These are phyloP conservation scores for Leptodirus hochenwartii DNA, from an alignment of 2,888 invertebrate genomes.

Conservation along the genomic window DNA sequence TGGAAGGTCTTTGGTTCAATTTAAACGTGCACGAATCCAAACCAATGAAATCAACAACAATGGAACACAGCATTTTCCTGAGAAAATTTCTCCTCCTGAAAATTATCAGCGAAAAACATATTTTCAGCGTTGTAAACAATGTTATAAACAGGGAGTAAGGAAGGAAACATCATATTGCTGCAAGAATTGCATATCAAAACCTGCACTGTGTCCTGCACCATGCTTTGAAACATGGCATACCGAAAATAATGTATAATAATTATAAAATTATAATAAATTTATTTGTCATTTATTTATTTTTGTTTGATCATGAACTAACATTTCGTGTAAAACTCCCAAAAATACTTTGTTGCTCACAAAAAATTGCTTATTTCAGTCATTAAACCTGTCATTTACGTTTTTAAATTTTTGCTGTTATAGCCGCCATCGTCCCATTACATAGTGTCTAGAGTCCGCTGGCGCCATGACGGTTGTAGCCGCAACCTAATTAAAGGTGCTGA, in stretches of 20 bases:
- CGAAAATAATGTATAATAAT: constrained; percentile 13
- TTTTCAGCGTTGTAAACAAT: constrained; percentile 13
- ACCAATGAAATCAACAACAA: constrained; percentile 12
- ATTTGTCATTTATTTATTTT: constrained; percentile 11
- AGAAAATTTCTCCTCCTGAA: constrained; percentile 13
- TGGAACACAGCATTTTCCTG: constrained; percentile 12
- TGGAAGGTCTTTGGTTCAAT: constrained; percentile 13
- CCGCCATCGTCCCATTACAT: too few species aligned
- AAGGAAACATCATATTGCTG: constrained; percentile 12
- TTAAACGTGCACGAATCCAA: too few species aligned
- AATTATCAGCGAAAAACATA: constrained; percentile 13
- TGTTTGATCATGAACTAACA: constrained; percentile 11
- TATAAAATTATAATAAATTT: constrained; percentile 12
- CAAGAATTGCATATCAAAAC: constrained; percentile 13
- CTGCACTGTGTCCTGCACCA: constrained; percentile 10
- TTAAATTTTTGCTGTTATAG: too few species aligned
- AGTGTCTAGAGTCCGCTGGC: constrained; percentile 2
- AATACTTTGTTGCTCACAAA: constrained; percentile 2
- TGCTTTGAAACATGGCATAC: constrained; percentile 11
- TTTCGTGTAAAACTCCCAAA: constrained; percentile 7
- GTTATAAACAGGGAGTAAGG: constrained; percentile 13
- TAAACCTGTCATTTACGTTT: too few species aligned
- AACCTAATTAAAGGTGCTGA: constrained; percentile 2
- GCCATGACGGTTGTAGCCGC: constrained; percentile 2
- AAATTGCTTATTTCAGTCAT: too few species aligned